A percentile compares a stretch with the other conserved stretches of the same genome.
Conservation (phyloP, 1,140 invertebrate species). For the Drosophila bocqueti region DNA sequence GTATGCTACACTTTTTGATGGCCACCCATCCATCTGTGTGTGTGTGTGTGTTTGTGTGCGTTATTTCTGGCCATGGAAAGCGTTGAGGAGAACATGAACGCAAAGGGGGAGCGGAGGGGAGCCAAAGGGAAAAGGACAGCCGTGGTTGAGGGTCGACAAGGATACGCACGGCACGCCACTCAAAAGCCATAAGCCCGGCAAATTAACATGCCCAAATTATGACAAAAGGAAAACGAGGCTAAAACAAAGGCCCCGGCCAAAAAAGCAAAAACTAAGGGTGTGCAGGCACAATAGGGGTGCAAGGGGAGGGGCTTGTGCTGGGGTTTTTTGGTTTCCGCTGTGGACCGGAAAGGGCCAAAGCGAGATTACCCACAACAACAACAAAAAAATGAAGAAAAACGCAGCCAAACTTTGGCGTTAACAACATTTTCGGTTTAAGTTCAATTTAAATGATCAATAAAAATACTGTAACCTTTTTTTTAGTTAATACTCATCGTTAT, state of each 20-base stretch:
- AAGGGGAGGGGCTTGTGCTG: neutral
- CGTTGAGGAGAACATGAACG: constrained; percentile 22
- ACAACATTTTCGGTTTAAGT: constrained; percentile 9
- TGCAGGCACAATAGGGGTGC: neutral
- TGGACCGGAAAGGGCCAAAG: constrained; percentile 45
- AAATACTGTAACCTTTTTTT: neutral
- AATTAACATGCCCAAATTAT: constrained; percentile 81
- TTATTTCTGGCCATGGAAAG: constrained; percentile 65
- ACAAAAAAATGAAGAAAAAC: neutral
- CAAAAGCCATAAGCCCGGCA: constrained; percentile 79
- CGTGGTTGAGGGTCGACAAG: constrained; percentile 54
- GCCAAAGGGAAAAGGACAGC: constrained; percentile 24
- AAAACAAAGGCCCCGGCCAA: constrained; percentile 42
- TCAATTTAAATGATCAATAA: constrained; percentile 12
- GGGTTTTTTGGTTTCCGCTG: constrained; percentile 8
- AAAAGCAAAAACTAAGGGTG: constrained; percentile 39
- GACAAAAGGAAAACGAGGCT: constrained; percentile 67
- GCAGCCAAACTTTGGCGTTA: constrained; percentile 16
- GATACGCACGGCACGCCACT: constrained; percentile 61
- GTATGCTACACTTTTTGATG: constrained; percentile 81
- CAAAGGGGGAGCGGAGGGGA: neutral
- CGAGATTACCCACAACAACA: constrained; percentile 35
- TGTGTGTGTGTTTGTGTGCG: constrained; percentile 30
- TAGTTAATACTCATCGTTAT: no score
- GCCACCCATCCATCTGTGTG: constrained; percentile 46